Conservation (phyloP, 1,140 invertebrate genomes). For the Rhynchophorus ferrugineus region DNA sequence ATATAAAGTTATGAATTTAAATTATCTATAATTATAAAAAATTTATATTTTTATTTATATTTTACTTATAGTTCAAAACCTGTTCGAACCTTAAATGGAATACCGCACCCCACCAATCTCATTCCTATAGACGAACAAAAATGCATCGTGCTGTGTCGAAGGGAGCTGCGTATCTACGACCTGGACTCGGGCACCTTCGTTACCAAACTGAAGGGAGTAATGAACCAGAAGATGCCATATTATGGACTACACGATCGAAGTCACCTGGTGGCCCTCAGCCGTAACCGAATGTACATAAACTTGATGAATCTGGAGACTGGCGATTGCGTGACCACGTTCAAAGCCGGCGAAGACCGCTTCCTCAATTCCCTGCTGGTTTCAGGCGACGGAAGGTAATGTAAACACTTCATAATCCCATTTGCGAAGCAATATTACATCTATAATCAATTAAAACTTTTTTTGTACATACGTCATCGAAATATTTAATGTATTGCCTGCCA, state of each 20-base stretch:
- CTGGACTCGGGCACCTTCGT: constrained; percentile 64
- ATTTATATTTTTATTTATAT: too few species aligned
- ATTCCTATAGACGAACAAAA: constrained; percentile 63
- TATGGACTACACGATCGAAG: constrained; percentile 73
- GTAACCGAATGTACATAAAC: constrained; percentile 87
- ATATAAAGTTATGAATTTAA: too few species aligned
- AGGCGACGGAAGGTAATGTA: constrained; percentile 67
- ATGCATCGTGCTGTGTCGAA: constrained; percentile 70
- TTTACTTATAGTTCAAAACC: constrained; percentile 44
- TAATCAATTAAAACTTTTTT: neutral
- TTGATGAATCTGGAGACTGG: constrained; percentile 75
- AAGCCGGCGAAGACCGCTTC: constrained; percentile 81
- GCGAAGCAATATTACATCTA: neutral
- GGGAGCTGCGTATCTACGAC: constrained; percentile 74
- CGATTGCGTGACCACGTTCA: constrained; percentile 80
- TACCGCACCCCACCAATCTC: constrained; percentile 61
- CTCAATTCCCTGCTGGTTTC: constrained; percentile 80
- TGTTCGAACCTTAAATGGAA: constrained; percentile 60
- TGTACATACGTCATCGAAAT: too few species aligned
- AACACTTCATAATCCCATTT: too few species aligned
- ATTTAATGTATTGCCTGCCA: too few species aligned
- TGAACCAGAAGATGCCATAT: constrained; percentile 89
- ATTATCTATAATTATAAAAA: too few species aligned
- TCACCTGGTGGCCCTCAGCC: constrained; percentile 71
- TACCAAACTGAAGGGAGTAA: constrained; percentile 73